Percentiles rank a stretch among this genome's conserved stretches.
phyloP scores from a whole-genome alignment of 2,113 vertebrate species.

The Uropsilus gracilis region DNA sequence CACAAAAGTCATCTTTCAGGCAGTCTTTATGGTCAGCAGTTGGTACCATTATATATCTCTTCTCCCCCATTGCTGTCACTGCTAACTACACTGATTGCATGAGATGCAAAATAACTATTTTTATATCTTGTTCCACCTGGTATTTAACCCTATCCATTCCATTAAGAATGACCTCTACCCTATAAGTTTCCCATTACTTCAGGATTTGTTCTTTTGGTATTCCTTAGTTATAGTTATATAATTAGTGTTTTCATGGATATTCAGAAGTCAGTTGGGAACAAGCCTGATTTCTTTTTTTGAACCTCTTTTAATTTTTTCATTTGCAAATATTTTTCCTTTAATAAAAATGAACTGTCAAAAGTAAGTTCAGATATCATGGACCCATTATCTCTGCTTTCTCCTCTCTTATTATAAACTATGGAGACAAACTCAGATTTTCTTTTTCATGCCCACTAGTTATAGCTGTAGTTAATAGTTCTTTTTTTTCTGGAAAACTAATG shows the following conservation, averaged over 20 bases:
- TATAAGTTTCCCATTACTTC: neutral
- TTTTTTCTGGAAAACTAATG: constrained; percentile 1
- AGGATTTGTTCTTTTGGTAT: neutral
- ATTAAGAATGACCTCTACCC: neutral
- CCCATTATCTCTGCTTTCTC: neutral
- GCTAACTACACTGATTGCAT: neutral
- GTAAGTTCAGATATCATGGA: neutral
- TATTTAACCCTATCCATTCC: neutral
- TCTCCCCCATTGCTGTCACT: neutral
- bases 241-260: neutral
- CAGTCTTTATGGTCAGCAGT: neutral
- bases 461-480: neutral
- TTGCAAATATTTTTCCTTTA: constrained; percentile 24
- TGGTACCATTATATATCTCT: neutral
- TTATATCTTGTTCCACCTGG: neutral
- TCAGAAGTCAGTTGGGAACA: neutral
- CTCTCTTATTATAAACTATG: constrained; percentile 5
- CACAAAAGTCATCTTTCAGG: neutral
- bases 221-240: no score
- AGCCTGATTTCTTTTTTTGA: no score
- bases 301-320: neutral
- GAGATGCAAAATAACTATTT: neutral
- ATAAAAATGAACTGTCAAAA: constrained; percentile 14
- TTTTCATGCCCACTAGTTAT: neutral
- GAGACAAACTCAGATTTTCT: neutral